Base-by-base conservation (phyloP, 2,797 vertebrate genomes). In the Clarias platycephalus region DNA sequence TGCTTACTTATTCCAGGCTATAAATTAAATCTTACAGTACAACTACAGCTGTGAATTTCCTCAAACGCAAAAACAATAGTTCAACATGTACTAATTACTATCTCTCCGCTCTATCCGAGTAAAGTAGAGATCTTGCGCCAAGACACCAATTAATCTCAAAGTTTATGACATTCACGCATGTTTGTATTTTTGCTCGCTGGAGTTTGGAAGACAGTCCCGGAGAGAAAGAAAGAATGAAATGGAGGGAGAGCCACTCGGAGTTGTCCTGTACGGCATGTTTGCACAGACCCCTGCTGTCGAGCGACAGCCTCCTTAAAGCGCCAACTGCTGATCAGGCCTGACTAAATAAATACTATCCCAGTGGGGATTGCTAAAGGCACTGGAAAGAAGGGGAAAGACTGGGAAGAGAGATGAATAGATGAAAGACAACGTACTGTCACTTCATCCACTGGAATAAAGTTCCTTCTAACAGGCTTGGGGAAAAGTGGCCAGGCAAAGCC, bases 301-400 rank as follows among this genome's bases (percentile, higher is more conserved):
- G 88, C 83, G 83, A 83, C 88, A 89, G 85, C 86, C 87, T 84
- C 86, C 87, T 84, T 90, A 86, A 53, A 13, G 49, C 49, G 87
- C 62, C 82, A 92, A 93, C 44, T 82, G 75, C 86, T 89, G 71
- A 66, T 79, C 90, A 92, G 88, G 84, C 88, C 80, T 88, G 83
- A 76, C 90, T 84, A 91, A 68, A 83, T 88, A 91, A 92, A 92
- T 89, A 89, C 89, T 91, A 90, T 90, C 91, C 90, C 88, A 83
- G 85, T 91, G 90, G 89, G 74, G 57, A 89, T 91, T 91, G 91
- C 89, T 92, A 90, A 91, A 84, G 88, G 88, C 93, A 91, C 92
- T 92, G 85, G 83, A 89, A 28, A 83, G 63, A 80, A 49, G n/a
- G 44, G 64, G 68, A 82, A 28, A 64, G 66, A 13, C n/a, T 53